Base-by-base conservation (phyloP, 1,140 invertebrate species). In the fruit fly (Drosophila melanogaster) region DNA sequence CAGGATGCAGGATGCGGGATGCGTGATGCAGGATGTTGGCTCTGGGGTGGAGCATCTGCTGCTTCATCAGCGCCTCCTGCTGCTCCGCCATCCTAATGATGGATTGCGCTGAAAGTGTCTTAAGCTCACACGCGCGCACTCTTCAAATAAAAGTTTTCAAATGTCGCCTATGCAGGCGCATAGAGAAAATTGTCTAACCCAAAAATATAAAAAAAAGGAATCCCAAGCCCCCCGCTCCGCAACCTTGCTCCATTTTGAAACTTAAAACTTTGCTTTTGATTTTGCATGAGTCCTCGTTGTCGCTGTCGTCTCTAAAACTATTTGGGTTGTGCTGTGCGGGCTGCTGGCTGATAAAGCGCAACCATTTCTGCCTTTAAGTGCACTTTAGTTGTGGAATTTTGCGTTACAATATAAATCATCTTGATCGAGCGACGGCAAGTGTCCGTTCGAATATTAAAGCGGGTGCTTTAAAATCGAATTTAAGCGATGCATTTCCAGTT, bases 191-290 rank as follows among this genome's bases (percentile, higher is more conserved):
- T 19, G 15, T 44, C 41, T 44, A 46, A 46, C 5, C 44, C 44
- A 17, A 44, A 24, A 22, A 46, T 12, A 17, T 17, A n/a, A 50
- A 17, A 51, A 40, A 15, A 7, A 30, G 30, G 3, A 10, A 41
- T 40, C 53, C 51, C 50, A 43, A 22, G 19, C 11, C 10, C 3
- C 3, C 46, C 24, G 19, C 11, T 4, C 3, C 3, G 38, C 24
- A 49, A 56, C 77, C 47, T 44, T 60, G 44, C 53, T 41, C 67
- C 79, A 76, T 81, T 78, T 71, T 81, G 56, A 59, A 49, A 78
- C 69, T 83, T 57, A 83, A 79, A 86, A 86, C 70, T 89, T 83
- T 79, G 58, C 77, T 44, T 89, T 81, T 81, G 83, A 75, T 89
- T 87, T 87, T 79, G 76, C 83, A 79, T 87, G 74, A 60, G 37